A percentile compares a stretch with the other conserved stretches of the same genome.
Evolutionary conservation across 2,888 invertebrate genomes (phyloP).

Genomic region (Napeogenes inachia): DNA sequence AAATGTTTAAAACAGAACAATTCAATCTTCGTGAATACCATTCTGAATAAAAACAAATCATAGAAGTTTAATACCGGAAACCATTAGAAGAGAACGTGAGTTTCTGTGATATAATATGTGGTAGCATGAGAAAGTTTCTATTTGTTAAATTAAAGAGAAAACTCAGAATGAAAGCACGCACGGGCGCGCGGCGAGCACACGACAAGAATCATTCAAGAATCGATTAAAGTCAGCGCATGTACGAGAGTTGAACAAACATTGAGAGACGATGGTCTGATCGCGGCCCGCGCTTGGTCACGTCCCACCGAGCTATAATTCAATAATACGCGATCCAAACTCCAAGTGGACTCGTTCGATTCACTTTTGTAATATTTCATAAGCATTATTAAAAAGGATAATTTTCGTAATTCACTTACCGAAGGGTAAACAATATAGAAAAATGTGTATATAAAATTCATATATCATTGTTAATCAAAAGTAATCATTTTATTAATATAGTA

Average conservation of each 20-base stretch:
- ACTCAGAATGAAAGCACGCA: slow-evolving; percentile 36
- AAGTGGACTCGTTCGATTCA: slow-evolving; percentile 50
- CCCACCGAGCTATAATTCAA: slow-evolving; percentile 61
- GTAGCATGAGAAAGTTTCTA: neutral
- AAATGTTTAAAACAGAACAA: too few species aligned
- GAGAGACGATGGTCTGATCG: slow-evolving; percentile 54
- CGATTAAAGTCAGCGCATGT: slow-evolving; percentile 66
- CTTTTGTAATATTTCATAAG: slow-evolving; percentile 40
- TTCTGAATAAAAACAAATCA: too few species aligned
- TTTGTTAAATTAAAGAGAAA: slow-evolving; percentile 14
- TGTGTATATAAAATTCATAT: too few species aligned
- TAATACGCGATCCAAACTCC: slow-evolving; percentile 59
- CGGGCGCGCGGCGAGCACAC: slow-evolving; percentile 37
- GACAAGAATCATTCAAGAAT: slow-evolving; percentile 58
- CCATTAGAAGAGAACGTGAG: neutral
- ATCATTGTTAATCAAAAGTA: too few species aligned
- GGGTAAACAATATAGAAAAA: neutral
- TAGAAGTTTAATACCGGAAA: too few species aligned
- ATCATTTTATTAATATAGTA: too few species aligned
- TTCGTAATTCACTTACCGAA: neutral
- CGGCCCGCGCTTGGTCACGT: slow-evolving; percentile 55
- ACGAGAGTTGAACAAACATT: slow-evolving; percentile 60
- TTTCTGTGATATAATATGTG: slow-evolving; percentile 4
- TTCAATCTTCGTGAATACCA: too few species aligned
- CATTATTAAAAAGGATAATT: slow-evolving; percentile 27